Base-by-base conservation (phyloP, 2,888 invertebrate genomes). In the Arctia plantaginis region DNA sequence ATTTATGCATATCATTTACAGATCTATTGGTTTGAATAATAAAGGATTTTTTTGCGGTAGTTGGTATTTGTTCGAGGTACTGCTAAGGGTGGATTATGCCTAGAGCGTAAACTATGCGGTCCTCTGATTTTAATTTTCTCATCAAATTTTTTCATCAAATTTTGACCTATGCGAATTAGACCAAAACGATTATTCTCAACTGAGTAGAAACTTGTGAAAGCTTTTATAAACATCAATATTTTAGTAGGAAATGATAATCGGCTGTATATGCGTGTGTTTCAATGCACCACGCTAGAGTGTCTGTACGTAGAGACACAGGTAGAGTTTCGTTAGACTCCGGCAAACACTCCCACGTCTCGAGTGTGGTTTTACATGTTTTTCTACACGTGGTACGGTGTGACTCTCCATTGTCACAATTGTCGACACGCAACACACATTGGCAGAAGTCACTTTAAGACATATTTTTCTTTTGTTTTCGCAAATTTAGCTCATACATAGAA, bases 311-410 rank as follows among this genome's bases (percentile, higher is more conserved):
- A 47, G 20, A 59, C 59, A 62, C 74, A 71, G 33, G 59, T 71
- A 74, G 71, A 62, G 44, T 68, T 30, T 23, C 75, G 66, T 30
- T 68, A 77, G 73, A 68, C 72, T 73, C 72, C 73, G 75, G 68
- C 76, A 77, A 82, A 84, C 84, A 83, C 83, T 77, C 69, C 72
- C 84, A 83, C 80, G 77, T 77, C 79, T 80, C 82, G 74, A 84
- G 84, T 77, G 77, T 79, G 82, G 80, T 80, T 83, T 79, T 75
- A 82, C 78, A 74, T 80, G 82, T 83, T 83, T 82, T 82, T 76
- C 76, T 72, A 80, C 79, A 76, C 69, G 71, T 55, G 77, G 84
- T 78, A 76, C 71, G 74, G 75, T 51, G 76, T 59, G 74, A 30
- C 51, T 82, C 73, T 78, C 79, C 77, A 82, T 66, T 67, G 66